phyloP scores from a whole-genome alignment of 2,113 vertebrate species.

The human region DNA sequence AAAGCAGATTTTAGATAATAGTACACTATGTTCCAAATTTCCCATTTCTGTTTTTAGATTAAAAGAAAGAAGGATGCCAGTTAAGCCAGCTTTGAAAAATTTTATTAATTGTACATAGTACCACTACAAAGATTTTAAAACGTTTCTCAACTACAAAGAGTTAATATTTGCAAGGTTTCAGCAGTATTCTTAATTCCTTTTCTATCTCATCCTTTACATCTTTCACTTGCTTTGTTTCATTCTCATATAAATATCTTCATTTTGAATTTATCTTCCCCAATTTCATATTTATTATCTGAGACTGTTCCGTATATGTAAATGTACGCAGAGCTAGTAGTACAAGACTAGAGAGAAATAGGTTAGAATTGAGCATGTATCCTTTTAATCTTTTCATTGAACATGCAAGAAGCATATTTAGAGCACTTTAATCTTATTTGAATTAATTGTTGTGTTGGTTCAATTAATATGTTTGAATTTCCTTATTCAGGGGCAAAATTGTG shows the following conservation, averaged over 20 bases:
- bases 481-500: background rate
- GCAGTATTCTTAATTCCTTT: background rate
- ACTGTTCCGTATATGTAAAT: background rate
- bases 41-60: conserved; percentile 58
- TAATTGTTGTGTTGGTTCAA: conserved; percentile 4
- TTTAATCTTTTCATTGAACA: conserved; percentile 44
- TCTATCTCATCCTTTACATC: background rate
- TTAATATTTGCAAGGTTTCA: background rate
- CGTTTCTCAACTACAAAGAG: background rate
- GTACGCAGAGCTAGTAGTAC: background rate
- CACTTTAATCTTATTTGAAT: conserved; percentile 25
- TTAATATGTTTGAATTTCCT: conserved; percentile 31
- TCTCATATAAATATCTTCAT: conserved; percentile 19
- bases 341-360: background rate
- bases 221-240: background rate
- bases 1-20: conserved; percentile 50
- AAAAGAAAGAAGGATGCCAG: conserved; percentile 16
- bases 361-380: background rate
- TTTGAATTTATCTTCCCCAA: conserved; percentile 29
- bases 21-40: background rate
- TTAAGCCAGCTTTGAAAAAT: conserved; percentile 37
- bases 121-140: conserved; percentile 31
- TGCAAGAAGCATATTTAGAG: background rate
- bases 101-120: conserved; percentile 5
- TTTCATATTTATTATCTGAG: background rate